Base-by-base conservation (phyloP, 1,140 invertebrate genomes). In the Drosophila nigromelanica region DNA sequence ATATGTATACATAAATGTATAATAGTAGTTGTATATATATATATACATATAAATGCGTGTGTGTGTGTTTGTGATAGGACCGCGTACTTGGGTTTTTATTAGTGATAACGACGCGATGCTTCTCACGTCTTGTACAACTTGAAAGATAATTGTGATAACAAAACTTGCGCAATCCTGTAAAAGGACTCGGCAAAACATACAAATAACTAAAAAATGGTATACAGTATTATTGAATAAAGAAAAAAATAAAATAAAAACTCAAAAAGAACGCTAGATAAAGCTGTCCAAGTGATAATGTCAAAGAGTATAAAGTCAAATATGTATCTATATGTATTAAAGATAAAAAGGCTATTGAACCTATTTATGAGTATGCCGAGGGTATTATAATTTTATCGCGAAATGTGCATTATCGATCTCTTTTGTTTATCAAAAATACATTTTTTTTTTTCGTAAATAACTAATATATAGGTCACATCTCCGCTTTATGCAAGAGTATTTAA, bases 111-210 rank as follows among this genome's bases (percentile, higher is more conserved):
- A 55, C 50, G 55, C 24, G 63, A 24, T 59, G 24, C 40, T 48
- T 37, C 18, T n/a, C 70, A 55, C 63, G 63, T 60, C 48, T 60
- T 21, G 33, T 7, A 4, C 27, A 35, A 58, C 62, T 67, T 40
- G 70, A 68, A 54, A 70, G 63, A 73, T 68, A 73, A 73, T 48
- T 8, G 24, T 51, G 15, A 39, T 33, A 51, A 66, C 50, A 39
- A 47, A 56, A 5, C 47, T 59, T 37, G 39, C 12, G n/a, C 27
- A 58, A 59, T 66, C 50, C 39, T 63, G 43, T 35, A 12, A 43
- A 43, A 40, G 50, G 50, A 52, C 33, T 35, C 33, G 33, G 2
- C 47, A 30, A 5, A 14, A 15, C 8, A 11, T 15, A 52, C 8
- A 4, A 35, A 35, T 6, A 27, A 5, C 2, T 27, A 6, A 35